Evolutionary conservation across 2,797 vertebrate species (phyloP), one percentile per base, ranked within the genome.

Genomic region (Eulemur albifrons): DNA sequence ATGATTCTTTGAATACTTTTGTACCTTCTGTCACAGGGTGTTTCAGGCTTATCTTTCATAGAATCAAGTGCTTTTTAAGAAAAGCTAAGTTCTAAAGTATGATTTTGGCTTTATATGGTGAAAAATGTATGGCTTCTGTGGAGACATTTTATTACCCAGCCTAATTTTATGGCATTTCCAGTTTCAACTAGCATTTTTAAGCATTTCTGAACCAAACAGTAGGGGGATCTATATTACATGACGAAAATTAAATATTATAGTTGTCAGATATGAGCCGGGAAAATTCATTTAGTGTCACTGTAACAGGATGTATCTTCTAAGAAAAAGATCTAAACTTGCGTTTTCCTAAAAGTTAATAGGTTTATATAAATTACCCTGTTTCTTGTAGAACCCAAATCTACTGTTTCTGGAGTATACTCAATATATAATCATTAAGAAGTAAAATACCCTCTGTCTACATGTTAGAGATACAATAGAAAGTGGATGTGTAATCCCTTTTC

Each of bases 71-170:
- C 54, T 32, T 87, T 89, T 88, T 61, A 69, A 88, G 54, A 81
- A 81, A 88, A 85, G 7, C 48, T 38, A 89, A 65, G 13, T 12
- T 75, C 45, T 86, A 17, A 88, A 81, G 54, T 85, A 4, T 93
- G 48, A 65, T 59, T 84, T 75, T 32, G n/a, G 32, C 32, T 88
- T 96, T 54, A 52, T 87, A 25, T 57, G 18, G 8, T 95, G 18
- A 88, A 93, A 94, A 92, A 38, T 54, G 17, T 15, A 61, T 40
- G 83, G 17, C 65, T 80, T 95, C 69, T 54, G 4, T 54, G 38
- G 30, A 82, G 25, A 54, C 30, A 75, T 84, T 96, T 96, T 81
- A 38, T 96, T 81, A n/a, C 45, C 86, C 2, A 38, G 50, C n/a
- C 52, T 67, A 15, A 79, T 82, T 80, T 72, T 73, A 59, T 32